These are phyloP conservation scores for Xestia xanthographa DNA, from an alignment of 2,888 invertebrate genomes.

Conservation along the genomic window DNA sequence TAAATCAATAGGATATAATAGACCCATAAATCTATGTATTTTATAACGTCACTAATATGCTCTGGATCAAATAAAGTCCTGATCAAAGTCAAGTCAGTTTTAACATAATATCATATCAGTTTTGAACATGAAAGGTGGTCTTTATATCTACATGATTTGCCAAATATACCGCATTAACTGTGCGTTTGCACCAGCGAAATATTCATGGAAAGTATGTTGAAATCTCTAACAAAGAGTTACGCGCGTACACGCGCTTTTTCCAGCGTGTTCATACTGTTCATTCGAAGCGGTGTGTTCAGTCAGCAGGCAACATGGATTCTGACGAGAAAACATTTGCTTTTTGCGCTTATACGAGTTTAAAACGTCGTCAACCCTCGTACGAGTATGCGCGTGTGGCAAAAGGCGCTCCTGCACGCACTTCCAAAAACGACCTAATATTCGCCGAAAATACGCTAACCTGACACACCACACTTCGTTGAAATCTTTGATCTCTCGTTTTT, in stretches of 20 bases:
- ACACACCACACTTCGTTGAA: too few species aligned
- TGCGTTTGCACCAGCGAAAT: background rate
- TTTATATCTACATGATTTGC: background rate
- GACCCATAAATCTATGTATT: background rate
- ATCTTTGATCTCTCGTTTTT: too few species aligned
- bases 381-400: background rate
- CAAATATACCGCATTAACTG: background rate
- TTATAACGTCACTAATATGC: background rate
- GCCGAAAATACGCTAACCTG: too few species aligned
- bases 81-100: background rate
- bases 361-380: background rate
- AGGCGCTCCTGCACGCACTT: background rate
- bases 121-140: background rate
- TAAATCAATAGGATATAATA: conserved; percentile 39
- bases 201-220: background rate
- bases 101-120: background rate
- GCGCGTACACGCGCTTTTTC: background rate
- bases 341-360: background rate
- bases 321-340: background rate
- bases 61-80: background rate
- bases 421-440: too few species aligned
- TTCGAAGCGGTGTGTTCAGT: background rate
- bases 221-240: background rate
- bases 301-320: background rate
- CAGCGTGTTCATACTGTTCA: background rate